Conservation (phyloP, 2,113 vertebrate species). For the Amblyopsis rosae region DNA sequence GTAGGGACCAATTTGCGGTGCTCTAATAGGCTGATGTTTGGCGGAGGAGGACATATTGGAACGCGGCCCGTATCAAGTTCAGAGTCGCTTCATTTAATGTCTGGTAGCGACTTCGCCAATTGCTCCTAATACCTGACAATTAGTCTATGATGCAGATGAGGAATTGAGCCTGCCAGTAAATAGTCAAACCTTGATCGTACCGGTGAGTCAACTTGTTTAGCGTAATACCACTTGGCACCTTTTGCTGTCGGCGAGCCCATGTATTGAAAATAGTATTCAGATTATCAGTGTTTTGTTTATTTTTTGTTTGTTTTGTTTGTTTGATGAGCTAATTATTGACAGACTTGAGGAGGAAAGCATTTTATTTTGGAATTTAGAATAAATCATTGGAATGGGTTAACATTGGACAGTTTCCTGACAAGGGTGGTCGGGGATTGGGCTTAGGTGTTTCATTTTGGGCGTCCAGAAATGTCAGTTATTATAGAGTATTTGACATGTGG, state of each 20-base stretch:
- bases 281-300: not conserved
- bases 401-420: no score
- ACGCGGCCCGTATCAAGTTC: slow-evolving; percentile 9
- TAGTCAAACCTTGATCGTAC: slow-evolving; percentile 7
- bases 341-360: not conserved
- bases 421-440: no score
- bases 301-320: not conserved
- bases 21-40: not conserved
- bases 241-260: slow-evolving; percentile 13
- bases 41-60: slow-evolving; percentile 6
- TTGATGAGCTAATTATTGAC: not conserved
- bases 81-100: slow-evolving; percentile 9
- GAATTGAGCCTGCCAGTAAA: not conserved
- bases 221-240: slow-evolving; percentile 18
- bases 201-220: slow-evolving; percentile 1
- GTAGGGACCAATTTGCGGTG: slow-evolving; percentile 3
- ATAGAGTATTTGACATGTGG: no score
- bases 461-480: no score
- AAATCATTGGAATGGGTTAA: no score
- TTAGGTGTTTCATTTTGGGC: no score
- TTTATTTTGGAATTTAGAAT: not conserved
- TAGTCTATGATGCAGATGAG: slow-evolving; percentile 13
- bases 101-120: not conserved
- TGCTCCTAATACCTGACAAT: slow-evolving; percentile 3
- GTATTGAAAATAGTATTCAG: slow-evolving; percentile 10